These are phyloP conservation scores for Silurus glanis DNA, from an alignment of 2,113 vertebrate species.

Conservation along the genomic window DNA sequence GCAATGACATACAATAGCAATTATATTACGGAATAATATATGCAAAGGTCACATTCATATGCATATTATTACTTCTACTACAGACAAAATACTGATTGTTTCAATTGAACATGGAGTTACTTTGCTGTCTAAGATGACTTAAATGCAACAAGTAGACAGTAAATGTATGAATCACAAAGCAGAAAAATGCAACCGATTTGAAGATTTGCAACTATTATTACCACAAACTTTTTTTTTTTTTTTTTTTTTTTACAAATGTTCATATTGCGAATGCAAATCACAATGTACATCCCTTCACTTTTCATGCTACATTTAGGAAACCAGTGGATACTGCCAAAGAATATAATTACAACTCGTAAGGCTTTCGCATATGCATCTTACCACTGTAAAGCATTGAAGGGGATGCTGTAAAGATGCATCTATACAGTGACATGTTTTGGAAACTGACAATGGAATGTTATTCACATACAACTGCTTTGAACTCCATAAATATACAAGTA, in stretches of 20 bases:
- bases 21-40: constrained; percentile 43
- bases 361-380: background rate
- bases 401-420: background rate
- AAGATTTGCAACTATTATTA: background rate
- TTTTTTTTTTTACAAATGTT: background rate
- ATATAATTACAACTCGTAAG: background rate
- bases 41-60: constrained; percentile 22
- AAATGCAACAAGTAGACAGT: background rate
- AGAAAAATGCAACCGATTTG: background rate
- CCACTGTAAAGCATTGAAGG: background rate
- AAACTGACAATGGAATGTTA: constrained; percentile 6
- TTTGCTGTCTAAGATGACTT: background rate
- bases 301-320: constrained; percentile 2
- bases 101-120: background rate
- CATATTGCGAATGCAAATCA: background rate
- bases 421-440: background rate
- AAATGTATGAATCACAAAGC: background rate
- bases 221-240: background rate
- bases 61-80: constrained; percentile 19
- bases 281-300: background rate
- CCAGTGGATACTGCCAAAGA: background rate
- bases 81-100: constrained; percentile 15
- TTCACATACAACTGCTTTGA: background rate
- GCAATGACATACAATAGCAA: constrained; percentile 26
- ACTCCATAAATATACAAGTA: constrained; percentile 21